Base-by-base conservation (phyloP, 2,797 vertebrate genomes). In the Gobionotothen gibberifrons region DNA sequence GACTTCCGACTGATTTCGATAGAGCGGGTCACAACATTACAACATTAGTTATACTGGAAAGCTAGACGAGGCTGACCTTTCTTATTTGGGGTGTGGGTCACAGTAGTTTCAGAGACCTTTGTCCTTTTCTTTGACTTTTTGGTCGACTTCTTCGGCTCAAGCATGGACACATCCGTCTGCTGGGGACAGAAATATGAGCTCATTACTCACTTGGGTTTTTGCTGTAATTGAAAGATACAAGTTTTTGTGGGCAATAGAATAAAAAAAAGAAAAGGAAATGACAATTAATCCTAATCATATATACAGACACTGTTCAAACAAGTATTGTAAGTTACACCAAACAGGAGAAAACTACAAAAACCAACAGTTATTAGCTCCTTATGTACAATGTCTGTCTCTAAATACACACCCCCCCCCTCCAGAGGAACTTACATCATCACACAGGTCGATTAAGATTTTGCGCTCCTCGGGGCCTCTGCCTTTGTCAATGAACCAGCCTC, bases 401-500 rank as follows among this genome's bases (percentile, higher is more conserved):
- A 26, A 26, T 26, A 26, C 26, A 26, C 26, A 11, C 16, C 60
- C 36, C 16, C 14, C 9, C 0, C 26, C 40, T 46, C 36, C 26
- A 21, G 17, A 16, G 16, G 12, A 29, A 83, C 82, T 1, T 67
- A 91, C 90, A 1, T 96, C 96, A 29, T 96, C 94, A 87, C 95
- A 95, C 6, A 97, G 90, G 66, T 97, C 96, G 19, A 95, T 95
- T 53, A 95, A 88, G 70, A 96, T 76, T 67, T 72, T 89, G 15
- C 87, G 87, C 74, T 84, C 83, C 22, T 81, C 89, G 1, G 86
- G 85, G 66, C 76, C 47, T 0, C 90, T 90, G 8, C 90, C 91
- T 87, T 83, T 95, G 71, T 98, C 97, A n/a, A 97, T 95, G 82
- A 97, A 96, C 97, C 97, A 97, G 70, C 95, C 95, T 15, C 92